Base-by-base conservation (phyloP, 2,888 invertebrate genomes). In the Protonemura montana region DNA sequence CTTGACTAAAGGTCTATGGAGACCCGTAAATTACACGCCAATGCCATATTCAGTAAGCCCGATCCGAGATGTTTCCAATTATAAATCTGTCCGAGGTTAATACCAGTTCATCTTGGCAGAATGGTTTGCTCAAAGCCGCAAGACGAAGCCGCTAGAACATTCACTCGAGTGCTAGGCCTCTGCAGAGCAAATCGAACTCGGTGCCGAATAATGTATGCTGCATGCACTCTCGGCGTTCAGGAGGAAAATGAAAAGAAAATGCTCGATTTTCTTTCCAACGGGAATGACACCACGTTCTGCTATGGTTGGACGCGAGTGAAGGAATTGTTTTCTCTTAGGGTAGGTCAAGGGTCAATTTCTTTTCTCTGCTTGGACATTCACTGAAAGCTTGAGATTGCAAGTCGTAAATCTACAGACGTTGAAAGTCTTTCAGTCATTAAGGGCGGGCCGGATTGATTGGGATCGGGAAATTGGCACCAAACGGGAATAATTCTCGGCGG, bases 31-130 rank as follows among this genome's bases (percentile, higher is more conserved):
- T 59, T 59, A 59, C 59, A 59, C 21, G 59, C 59, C 59, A 59
- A 59, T 59, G 59, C 59, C 59, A 59, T 59, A 59, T 59, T 59
- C 59, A 59, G 59, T 59, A 59, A 59, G 59, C 59, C 35, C 35
- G 35, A 35, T 3, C 10, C 59, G 59, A 59, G 59, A 59, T 59
- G 59, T 59, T 59, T 59, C 59, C 59, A 59, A 59, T 59, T 59
- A 59, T 59, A 59, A 59, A 59, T 59, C 59, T 59, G 59, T 59
- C 59, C 59, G 3, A 21, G 59, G 59, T 59, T 59, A 59, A 59
- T 59, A 59, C 59, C 59, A 59, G 59, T 59, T 59, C 59, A 59
- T 59, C 59, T 59, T 59, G 59, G 59, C 21, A 21, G 21, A 59
- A 59, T 59, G 59, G 59, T 59, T 59, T 21, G 59, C 59, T 59